These are phyloP conservation scores for Silurus meridionalis DNA, from an alignment of 2,113 vertebrate species.

Conservation along the genomic window DNA sequence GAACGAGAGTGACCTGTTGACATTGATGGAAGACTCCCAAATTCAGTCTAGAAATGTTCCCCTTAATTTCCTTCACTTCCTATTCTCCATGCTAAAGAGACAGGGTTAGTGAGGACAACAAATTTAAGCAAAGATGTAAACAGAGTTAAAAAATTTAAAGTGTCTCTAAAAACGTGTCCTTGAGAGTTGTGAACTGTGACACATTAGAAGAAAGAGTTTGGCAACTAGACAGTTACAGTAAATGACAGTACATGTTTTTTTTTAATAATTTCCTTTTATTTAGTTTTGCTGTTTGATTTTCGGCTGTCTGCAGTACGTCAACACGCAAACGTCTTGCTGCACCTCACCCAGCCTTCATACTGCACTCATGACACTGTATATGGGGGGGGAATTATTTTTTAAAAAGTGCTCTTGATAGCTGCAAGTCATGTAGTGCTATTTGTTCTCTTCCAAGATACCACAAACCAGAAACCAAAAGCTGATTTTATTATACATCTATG, in stretches of 20 bases:
- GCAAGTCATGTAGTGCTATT: too few species aligned
- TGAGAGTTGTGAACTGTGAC: neutral
- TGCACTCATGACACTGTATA: neutral
- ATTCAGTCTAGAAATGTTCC: constrained; percentile 20
- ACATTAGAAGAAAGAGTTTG: neutral
- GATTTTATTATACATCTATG: neutral
- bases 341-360: neutral
- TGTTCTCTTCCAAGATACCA: neutral
- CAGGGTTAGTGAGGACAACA: neutral
- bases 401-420: neutral
- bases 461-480: neutral
- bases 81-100: neutral
- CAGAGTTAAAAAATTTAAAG: neutral
- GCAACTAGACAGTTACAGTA: too few species aligned
- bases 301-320: neutral
- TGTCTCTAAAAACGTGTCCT: neutral
- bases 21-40: constrained; percentile 49
- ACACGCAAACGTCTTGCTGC: neutral
- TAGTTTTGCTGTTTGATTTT: neutral
- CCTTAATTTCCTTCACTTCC: constrained; percentile 39
- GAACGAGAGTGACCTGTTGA: constrained; percentile 49
- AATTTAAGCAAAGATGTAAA: neutral
- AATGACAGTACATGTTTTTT: too few species aligned
- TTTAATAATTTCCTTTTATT: neutral
- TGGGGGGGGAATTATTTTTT: neutral